A percentile compares a stretch with the other conserved stretches of the same genome.
These are phyloP conservation scores for Oreochromis spilurus DNA, from an alignment of 2,113 vertebrate genomes.

Conservation along the genomic window DNA sequence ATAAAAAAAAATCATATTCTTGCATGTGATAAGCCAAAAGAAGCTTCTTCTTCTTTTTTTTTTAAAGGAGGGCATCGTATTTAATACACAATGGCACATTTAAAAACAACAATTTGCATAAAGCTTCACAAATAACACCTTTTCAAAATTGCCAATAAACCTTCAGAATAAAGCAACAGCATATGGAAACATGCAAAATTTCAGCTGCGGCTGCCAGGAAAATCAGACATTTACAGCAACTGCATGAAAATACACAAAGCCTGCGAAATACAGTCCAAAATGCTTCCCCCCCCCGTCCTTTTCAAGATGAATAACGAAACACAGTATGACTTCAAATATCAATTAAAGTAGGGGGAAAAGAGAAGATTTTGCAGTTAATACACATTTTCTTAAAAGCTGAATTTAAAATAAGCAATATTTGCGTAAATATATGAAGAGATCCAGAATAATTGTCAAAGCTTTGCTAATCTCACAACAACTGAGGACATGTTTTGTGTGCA, in stretches of 20 bases:
- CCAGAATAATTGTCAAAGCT: conserved; percentile 12
- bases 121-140: conserved; percentile 6
- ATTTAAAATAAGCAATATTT: conserved; percentile 18
- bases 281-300: neutral
- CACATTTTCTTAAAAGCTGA: neutral
- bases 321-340: conserved; percentile 4
- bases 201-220: neutral
- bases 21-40: neutral
- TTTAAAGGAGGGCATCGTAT: neutral
- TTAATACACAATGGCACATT: conserved; percentile 22
- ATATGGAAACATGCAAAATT: conserved; percentile 33
- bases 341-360: neutral
- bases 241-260: neutral
- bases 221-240: conserved; percentile 8
- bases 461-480: conserved; percentile 23
- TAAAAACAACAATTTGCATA: conserved; percentile 14
- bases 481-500: conserved; percentile 18
- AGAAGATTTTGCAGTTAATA: neutral
- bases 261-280: neutral
- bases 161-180: neutral
- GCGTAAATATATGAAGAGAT: conserved; percentile 15
- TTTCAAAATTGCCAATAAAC: conserved; percentile 2
- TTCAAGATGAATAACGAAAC: neutral
- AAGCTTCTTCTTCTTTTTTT: neutral
- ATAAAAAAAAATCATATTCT: neutral